Base-by-base conservation (phyloP, 2,113 vertebrate species). In the Myodes glareolus region DNA sequence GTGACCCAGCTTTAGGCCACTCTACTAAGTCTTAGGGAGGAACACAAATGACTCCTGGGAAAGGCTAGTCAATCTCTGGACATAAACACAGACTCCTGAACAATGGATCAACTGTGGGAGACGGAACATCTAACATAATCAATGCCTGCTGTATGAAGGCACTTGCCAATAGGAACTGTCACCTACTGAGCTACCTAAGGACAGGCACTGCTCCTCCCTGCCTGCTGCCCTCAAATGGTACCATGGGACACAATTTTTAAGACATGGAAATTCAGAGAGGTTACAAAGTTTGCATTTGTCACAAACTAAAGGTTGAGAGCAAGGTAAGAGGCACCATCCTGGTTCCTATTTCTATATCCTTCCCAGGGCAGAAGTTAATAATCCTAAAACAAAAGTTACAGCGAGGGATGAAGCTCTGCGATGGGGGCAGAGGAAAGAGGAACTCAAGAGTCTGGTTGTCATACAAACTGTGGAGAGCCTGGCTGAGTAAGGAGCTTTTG, bases 341-440 rank as follows among this genome's bases (percentile, higher is more conserved):
- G 12, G 33, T 17, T 70, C 68, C 63, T 47, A 45, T 68, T 82
- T 47, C n/a, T 36, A 13, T 12, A 27, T 25, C 63, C 63, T 92
- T 92, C 88, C 68, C n/a, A 96, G 55, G 77, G 93, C 17, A 92
- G 75, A 95, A 58, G 95, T n/a, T 7, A 50, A 6, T 50, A 87
- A 50, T 65, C 45, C 31, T 33, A 87, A 68, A 87, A 87, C 39
- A 45, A 85, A 85, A 85, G 39, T 45, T 33, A n/a, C 17, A 70
- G 67, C 21, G 21, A 52, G 67, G 67, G 21, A 52, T 52, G 67
- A 72, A 88, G 67, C 36, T 88, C 47, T 73, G 68, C 42, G 42
- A 45, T 45, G 70, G 47, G 82, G 65, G 63, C 95, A 33, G 8
- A 29, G 17, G 63, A 19, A 39, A 12, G 67, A 94, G 65, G 55